Percentiles rank a stretch among this genome's conserved stretches.
These are phyloP conservation scores for Hiodon alosoides DNA, from an alignment of 2,113 vertebrate genomes.

Conservation along the genomic window DNA sequence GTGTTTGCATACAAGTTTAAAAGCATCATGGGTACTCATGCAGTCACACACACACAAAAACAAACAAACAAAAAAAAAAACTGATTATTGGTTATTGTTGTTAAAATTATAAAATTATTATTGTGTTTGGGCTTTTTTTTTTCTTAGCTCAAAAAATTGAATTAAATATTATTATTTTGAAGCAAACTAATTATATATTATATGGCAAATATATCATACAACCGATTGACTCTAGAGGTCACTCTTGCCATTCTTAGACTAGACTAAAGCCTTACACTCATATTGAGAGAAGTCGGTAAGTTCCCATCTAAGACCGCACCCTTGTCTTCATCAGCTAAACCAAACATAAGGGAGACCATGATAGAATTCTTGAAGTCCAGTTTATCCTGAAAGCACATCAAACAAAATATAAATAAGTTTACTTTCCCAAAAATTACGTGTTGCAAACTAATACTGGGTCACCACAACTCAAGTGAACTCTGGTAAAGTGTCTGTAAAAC, in stretches of 20 bases:
- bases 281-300: slow-evolving; percentile 74
- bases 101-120: no score
- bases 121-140: no score
- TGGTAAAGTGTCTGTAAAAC: neutral
- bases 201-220: no score
- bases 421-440: neutral
- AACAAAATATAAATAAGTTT: slow-evolving; percentile 16
- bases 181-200: no score
- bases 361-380: slow-evolving; percentile 86
- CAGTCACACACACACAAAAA: no score
- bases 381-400: slow-evolving; percentile 64
- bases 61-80: no score
- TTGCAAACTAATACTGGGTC: neutral
- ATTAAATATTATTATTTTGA: no score
- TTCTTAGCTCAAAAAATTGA: no score
- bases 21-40: no score
- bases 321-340: slow-evolving; percentile 70
- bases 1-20: no score
- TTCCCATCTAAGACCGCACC: slow-evolving; percentile 81
- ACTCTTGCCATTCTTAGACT: neutral
- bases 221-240: no score
- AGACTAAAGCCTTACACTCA: slow-evolving; percentile 68
- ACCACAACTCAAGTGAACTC: neutral
- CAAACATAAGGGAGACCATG: slow-evolving; percentile 81
- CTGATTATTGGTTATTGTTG: no score